Conservation (phyloP, 92 coral and sea anemone species). For the Zoanthus gigantus region DNA sequence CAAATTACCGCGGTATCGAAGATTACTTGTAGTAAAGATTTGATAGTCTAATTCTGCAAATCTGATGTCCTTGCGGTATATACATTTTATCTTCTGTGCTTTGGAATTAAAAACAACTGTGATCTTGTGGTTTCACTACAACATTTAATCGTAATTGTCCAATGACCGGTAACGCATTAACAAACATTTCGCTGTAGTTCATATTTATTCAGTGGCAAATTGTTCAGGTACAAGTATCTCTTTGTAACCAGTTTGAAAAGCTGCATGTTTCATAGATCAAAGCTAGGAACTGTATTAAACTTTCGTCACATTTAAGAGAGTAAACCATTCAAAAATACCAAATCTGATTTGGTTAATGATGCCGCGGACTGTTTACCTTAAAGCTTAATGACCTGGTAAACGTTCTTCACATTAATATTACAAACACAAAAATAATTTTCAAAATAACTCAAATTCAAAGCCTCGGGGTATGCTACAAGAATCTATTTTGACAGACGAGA, state of each 20-base stretch:
- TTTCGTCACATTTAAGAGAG: too few relatives aligned
- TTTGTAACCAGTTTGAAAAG: background rate
- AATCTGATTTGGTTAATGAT: too few relatives aligned
- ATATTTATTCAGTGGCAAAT: background rate
- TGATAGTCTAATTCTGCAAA: background rate
- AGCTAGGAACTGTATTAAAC: too few relatives aligned
- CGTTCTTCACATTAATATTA: too few relatives aligned
- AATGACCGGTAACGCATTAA: background rate
- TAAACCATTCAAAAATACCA: too few relatives aligned
- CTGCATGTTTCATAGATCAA: background rate
- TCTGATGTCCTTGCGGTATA: background rate
- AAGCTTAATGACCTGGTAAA: too few relatives aligned
- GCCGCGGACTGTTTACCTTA: too few relatives aligned
- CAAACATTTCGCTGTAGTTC: background rate
- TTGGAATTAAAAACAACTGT: background rate
- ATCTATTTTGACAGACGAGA: too few relatives aligned
- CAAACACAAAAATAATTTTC: too few relatives aligned
- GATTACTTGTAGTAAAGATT: too few relatives aligned
- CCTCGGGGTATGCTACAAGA: too few relatives aligned
- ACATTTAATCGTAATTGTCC: background rate
- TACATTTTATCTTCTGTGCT: background rate
- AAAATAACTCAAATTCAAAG: too few relatives aligned
- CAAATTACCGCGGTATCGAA: background rate
- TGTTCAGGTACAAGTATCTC: background rate
- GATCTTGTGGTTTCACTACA: constrained; percentile 26